Percentiles rank a stretch among this genome's conserved stretches.
These are phyloP conservation scores for Conus ventricosus DNA, from an alignment of 1,140 invertebrate species.

Conservation along the genomic window DNA sequence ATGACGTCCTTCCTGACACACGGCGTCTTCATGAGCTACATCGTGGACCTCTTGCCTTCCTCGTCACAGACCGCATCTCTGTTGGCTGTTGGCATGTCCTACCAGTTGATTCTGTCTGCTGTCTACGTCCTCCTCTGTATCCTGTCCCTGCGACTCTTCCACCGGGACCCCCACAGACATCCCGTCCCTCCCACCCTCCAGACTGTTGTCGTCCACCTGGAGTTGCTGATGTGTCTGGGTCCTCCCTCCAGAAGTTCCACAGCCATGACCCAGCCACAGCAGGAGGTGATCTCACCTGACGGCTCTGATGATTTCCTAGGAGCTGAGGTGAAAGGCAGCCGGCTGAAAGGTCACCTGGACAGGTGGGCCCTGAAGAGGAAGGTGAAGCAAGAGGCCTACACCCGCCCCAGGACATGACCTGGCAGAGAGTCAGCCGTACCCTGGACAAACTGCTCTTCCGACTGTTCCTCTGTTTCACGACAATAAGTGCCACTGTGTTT, in stretches of 20 bases:
- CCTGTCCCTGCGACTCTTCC: conserved; percentile 26
- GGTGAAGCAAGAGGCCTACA: not conserved
- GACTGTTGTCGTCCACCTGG: conserved; percentile 9
- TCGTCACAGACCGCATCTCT: conserved; percentile 18
- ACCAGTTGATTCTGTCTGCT: conserved; percentile 1
- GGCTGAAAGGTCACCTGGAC: not conserved
- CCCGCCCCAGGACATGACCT: conserved; percentile 9
- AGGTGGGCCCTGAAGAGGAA: not conserved
- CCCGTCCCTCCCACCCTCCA: not conserved
- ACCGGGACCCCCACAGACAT: conserved; percentile 25
- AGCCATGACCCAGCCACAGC: not conserved
- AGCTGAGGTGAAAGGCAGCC: not conserved
- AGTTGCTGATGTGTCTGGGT: conserved; percentile 19
- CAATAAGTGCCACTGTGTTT: not conserved
- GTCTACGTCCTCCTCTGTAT: conserved; percentile 20
- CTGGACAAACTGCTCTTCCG: conserved; percentile 30
- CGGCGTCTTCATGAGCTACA: conserved; percentile 37
- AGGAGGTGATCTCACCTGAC: not conserved
- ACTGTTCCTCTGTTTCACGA: not conserved
- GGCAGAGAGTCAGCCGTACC: conserved; percentile 22
- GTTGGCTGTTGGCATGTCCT: not conserved
- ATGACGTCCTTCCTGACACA: conserved; percentile 27
- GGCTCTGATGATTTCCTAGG: not conserved
- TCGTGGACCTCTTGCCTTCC: conserved; percentile 28
- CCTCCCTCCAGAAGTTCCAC: not conserved